Evolutionary conservation across 2,888 invertebrate genomes (phyloP).

Genomic region (Ceriagrion tenellum): DNA sequence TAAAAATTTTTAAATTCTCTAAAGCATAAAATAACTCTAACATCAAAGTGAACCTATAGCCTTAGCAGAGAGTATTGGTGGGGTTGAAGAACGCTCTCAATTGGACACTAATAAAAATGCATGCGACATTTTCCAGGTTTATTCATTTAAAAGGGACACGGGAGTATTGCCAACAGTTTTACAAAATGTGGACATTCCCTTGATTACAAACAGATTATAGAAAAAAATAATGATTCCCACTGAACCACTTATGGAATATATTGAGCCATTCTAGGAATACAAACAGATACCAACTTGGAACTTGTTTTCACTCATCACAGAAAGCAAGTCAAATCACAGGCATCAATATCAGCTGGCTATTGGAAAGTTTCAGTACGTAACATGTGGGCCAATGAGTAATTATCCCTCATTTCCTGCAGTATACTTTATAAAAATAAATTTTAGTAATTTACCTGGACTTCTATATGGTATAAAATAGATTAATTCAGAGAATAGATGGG

Average conservation of each 20-base stretch:
- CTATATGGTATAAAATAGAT: neutral
- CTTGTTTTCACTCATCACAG: neutral
- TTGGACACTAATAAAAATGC: neutral
- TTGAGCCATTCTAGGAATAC: neutral
- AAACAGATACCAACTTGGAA: neutral
- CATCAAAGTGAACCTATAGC: no score
- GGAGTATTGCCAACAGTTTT: neutral
- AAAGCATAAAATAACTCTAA: no score
- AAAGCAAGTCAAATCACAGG: slow-evolving; percentile 1
- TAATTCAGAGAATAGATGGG: neutral
- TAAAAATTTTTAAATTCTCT: no score
- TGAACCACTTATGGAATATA: neutral
- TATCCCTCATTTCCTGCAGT: neutral
- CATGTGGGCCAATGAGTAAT: neutral
- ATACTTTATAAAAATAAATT: neutral
- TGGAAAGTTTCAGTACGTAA: neutral
- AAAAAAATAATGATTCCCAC: neutral
- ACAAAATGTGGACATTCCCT: slow-evolving; percentile 5
- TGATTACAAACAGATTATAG: neutral
- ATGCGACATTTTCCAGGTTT: neutral
- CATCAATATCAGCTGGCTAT: neutral
- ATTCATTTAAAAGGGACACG: slow-evolving; percentile 5
- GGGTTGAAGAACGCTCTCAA: neutral
- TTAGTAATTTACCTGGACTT: no score
- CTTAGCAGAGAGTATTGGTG: neutral